Percentiles rank a stretch among this genome's conserved stretches.
Evolutionary conservation across 2,113 vertebrate genomes (phyloP).

Genomic region (Centrocercus urophasianus): DNA sequence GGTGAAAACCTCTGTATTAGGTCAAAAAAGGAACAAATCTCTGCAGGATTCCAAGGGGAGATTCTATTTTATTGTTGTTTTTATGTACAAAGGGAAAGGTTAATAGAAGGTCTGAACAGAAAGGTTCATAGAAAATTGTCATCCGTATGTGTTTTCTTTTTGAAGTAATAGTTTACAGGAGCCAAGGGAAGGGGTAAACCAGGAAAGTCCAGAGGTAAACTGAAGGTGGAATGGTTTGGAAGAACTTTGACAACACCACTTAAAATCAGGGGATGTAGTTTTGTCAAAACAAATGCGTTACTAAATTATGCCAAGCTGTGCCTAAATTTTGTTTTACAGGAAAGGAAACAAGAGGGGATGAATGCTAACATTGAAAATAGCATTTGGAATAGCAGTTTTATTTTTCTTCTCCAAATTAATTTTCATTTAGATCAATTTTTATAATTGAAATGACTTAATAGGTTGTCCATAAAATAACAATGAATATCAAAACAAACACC

Average conservation of each 20-base stretch:
- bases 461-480: not conserved
- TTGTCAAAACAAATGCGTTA: not conserved
- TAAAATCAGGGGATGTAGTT: not conserved
- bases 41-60: conserved; percentile 25
- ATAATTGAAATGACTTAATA: not conserved
- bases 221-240: conserved; percentile 16
- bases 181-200: conserved; percentile 32
- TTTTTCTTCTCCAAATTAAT: conserved; percentile 9
- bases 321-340: not conserved
- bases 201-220: conserved; percentile 44
- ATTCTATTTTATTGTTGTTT: conserved; percentile 59
- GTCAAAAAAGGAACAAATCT: conserved; percentile 58
- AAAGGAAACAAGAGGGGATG: not conserved
- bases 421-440: not conserved
- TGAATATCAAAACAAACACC: not conserved
- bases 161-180: conserved; percentile 54
- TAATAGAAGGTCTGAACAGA: conserved; percentile 61
- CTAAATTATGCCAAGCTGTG: not conserved
- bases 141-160: conserved; percentile 58
- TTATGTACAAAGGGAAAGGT: conserved; percentile 66
- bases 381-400: not conserved
- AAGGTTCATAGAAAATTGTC: conserved; percentile 59
- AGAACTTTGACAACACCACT: not conserved
- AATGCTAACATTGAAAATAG: not conserved
- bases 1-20: conserved; percentile 17